Percentiles rank a stretch among this genome's conserved stretches.
Evolutionary conservation across 2,888 invertebrate genomes (phyloP).

Genomic region (Heliconius sara): DNA sequence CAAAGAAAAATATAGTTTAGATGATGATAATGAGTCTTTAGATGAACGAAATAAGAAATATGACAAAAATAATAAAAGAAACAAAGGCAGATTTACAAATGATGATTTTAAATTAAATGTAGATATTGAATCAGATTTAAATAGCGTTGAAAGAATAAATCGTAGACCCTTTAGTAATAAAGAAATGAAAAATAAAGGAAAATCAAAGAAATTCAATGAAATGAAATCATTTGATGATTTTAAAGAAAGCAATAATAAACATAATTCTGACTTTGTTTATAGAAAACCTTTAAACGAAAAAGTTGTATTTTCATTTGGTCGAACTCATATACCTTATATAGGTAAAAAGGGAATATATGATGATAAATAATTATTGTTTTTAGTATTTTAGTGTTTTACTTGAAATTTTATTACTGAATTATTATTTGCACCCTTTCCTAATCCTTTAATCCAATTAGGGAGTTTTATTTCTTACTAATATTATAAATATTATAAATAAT

Average conservation of each 20-base stretch:
- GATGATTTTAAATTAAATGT: not conserved
- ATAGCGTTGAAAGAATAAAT: not conserved
- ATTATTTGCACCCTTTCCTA: too few species aligned
- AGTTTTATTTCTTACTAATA: too few species aligned
- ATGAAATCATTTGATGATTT: slow-evolving; percentile 1
- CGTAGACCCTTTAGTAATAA: not conserved
- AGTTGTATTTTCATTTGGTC: slow-evolving; percentile 21
- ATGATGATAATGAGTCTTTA: slow-evolving; percentile 19
- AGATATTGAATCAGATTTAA: slow-evolving; percentile 16
- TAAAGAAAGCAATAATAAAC: not conserved
- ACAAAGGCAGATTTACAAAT: not conserved
- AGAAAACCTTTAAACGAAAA: slow-evolving; percentile 30
- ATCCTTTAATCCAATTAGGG: too few species aligned
- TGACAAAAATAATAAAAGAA: not conserved
- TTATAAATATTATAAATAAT: too few species aligned
- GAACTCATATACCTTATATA: slow-evolving; percentile 45
- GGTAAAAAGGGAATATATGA: slow-evolving; percentile 46
- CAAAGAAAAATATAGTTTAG: not conserved
- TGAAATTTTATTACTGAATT: not conserved
- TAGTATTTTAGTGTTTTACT: not conserved
- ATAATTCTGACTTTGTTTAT: slow-evolving; percentile 14
- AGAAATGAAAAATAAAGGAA: not conserved
- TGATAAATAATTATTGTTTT: slow-evolving; percentile 41
- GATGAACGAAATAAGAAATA: slow-evolving; percentile 20
- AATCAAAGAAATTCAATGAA: not conserved